A percentile compares a stretch with the other conserved stretches of the same genome.
phyloP scores from a whole-genome alignment of 2,113 vertebrate genomes.

The Fulmarus glacialis region DNA sequence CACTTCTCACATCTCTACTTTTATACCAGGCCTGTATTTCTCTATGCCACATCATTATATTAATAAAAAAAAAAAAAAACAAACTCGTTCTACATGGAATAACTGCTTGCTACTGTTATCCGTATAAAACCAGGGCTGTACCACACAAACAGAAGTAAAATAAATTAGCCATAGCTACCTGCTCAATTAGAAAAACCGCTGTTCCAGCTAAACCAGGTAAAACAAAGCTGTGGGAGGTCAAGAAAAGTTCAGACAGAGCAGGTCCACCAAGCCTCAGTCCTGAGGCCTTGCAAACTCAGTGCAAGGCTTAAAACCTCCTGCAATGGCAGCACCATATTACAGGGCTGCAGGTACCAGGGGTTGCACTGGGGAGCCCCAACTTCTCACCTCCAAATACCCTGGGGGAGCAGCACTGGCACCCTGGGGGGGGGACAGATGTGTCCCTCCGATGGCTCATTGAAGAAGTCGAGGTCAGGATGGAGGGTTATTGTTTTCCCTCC shows the following conservation, averaged over 20 bases:
- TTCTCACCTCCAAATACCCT: fast-evolving
- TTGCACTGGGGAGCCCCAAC: background rate
- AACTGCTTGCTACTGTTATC: background rate
- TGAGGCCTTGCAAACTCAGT: background rate
- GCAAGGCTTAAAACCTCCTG: fast-evolving
- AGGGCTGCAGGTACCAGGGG: fast-evolving
- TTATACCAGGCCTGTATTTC: background rate
- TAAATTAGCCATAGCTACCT: background rate
- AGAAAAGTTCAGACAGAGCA: background rate
- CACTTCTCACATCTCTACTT: background rate
- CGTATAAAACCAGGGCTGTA: background rate
- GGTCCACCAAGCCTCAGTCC: background rate
- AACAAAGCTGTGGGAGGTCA: background rate
- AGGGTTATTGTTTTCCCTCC: background rate
- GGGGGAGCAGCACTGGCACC: background rate
- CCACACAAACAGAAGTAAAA: background rate
- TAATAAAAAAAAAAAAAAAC: background rate
- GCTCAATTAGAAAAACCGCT: background rate
- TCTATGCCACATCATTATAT: background rate
- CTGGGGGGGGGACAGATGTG: fast-evolving
- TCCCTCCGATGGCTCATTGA: background rate
- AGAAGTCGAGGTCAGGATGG: background rate
- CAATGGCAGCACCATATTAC: fast-evolving
- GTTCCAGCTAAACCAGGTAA: background rate
- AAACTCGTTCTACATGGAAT: background rate